Conservation (phyloP, 2,113 vertebrate genomes). For the Plecotus auritus region DNA sequence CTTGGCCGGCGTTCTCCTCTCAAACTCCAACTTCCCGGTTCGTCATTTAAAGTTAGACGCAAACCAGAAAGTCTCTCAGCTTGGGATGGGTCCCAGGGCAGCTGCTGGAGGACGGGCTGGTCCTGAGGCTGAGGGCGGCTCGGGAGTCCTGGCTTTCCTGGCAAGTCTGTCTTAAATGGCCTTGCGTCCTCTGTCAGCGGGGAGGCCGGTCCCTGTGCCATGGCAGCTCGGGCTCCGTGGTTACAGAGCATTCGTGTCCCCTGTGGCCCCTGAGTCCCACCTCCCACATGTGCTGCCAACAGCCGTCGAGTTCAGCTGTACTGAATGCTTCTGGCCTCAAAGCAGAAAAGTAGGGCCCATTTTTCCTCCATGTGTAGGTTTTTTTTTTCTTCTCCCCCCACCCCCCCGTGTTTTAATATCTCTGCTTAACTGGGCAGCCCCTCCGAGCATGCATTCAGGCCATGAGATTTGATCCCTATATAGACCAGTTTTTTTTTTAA, state of each 20-base stretch:
- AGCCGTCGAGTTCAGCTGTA: rapidly evolving
- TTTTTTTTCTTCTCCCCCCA: no score
- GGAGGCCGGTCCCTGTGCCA: no score
- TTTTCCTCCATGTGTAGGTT: rapidly evolving
- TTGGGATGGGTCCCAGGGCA: neutral
- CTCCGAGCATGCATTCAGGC: rapidly evolving
- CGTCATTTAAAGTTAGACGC: neutral
- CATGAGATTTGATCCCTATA: neutral
- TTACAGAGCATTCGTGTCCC: neutral
- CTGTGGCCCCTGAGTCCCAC: neutral
- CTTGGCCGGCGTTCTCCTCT: neutral
- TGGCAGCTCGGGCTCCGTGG: neutral
- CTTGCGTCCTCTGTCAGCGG: neutral
- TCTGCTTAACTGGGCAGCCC: neutral
- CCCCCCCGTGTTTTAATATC: no score
- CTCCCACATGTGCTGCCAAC: neutral
- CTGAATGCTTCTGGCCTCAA: neutral
- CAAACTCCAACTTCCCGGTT: neutral
- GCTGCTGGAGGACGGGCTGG: neutral
- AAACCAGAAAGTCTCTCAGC: neutral
- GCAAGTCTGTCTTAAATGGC: neutral
- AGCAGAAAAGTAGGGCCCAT: neutral
- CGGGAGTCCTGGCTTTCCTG: neutral
- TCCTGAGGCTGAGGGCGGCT: rapidly evolving
- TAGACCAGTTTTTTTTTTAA: rapidly evolving